Evolutionary conservation across 1,140 invertebrate species (phyloP).

Genomic region (Zaprionus nigranus): DNA sequence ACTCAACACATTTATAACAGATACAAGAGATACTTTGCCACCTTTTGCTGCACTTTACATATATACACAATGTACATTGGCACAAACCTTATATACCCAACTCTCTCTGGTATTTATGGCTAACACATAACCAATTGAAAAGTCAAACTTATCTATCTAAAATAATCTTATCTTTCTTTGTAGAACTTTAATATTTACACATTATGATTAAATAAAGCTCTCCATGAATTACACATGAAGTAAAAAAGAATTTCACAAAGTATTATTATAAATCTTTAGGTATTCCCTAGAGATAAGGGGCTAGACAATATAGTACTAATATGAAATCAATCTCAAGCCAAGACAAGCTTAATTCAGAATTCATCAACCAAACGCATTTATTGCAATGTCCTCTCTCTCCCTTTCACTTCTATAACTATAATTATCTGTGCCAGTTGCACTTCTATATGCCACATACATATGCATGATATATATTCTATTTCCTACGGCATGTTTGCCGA

Average conservation of each 20-base stretch:
- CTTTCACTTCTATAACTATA: not conserved
- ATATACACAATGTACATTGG: not conserved
- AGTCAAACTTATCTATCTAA: conserved; percentile 1
- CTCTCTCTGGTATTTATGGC: not conserved
- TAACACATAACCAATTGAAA: not conserved
- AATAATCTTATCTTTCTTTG: not conserved
- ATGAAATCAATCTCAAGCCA: not conserved
- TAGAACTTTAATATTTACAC: conserved; percentile 7
- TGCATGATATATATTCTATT: conserved; percentile 24
- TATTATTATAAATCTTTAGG: not conserved
- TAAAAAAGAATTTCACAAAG: not conserved
- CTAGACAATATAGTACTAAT: not conserved
- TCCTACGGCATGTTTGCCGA: conserved; percentile 36
- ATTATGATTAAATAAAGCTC: conserved; percentile 2
- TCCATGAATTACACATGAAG: not conserved
- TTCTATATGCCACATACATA: not conserved
- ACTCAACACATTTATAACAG: not conserved
- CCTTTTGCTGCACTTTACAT: not conserved
- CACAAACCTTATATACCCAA: not conserved
- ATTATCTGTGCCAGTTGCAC: conserved; percentile 34
- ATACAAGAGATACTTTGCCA: not conserved
- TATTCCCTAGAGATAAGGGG: not conserved
- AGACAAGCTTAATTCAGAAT: not conserved
- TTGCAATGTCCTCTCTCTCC: not conserved
- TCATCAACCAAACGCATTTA: not conserved